Evolutionary conservation across 1,140 invertebrate genomes (phyloP), one percentile per base, ranked within the genome.

Genomic region (Oppia nitens): DNA sequence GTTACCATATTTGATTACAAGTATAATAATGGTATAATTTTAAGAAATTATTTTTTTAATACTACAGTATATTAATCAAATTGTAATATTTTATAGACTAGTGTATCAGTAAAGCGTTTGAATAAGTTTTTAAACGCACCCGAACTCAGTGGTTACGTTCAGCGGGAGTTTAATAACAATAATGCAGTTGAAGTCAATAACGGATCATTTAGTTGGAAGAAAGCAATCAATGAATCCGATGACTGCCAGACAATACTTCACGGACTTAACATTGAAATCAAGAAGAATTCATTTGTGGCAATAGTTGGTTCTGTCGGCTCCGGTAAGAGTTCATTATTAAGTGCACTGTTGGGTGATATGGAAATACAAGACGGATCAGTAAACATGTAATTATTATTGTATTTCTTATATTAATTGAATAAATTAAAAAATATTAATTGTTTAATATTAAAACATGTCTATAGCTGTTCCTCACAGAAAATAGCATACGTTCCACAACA

Each of bases 51-150:
- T 40, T 40, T 40, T 40, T 40, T 17, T 6, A 40, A 9, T 9
- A 40, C 17, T 17, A 40, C 32, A 9, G n/a, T n/a, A n/a, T n/a
- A n/a, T 17, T 40, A 40, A 40, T 40, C 6, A 40, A 17, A 40
- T 9, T 40, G 17, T 17, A 6, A 40, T 9, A 40, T 40, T 17
- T 40, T 17, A 9, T 27, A 56, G 81, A 81, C 83, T 40, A 79
- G 78, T 66, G 84, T 88, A 55, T 87, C 83, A 59, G 77, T 87
- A 23, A 81, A 84, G 68, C 78, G 85, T 71, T 82, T 92, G 62
- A 89, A 90, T 68, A 87, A 86, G 72, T 92, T 88, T 71, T 82
- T 92, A 81, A 90, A 88, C 68, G 77, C 78, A 58, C 85, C 89
- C 69, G 87, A 65, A 57, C 32, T 64, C 26, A 51, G 53, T 55